Base-by-base conservation (phyloP, 1,140 invertebrate species). In the Papilio glaucus region DNA sequence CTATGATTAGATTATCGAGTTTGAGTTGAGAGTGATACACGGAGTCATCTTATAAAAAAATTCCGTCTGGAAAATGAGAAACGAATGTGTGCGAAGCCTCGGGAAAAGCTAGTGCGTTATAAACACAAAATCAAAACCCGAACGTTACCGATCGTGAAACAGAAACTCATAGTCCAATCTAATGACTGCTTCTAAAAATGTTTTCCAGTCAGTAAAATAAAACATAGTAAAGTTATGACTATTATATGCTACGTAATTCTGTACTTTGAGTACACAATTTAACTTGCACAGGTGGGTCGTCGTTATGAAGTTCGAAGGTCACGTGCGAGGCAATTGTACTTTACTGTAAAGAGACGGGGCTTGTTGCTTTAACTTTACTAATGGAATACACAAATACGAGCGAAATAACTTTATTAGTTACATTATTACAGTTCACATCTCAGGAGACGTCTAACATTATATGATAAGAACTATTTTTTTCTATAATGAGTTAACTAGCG, bases 371-470 rank as follows among this genome's bases (percentile, higher is more conserved):
- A 53, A 53, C 49, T 53, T 53, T 24, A 9, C 49, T 53, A 53
- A 53, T 53, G 49, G 49, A 53, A 53, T 53, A 53, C 12, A 53
- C 49, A 53, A 53, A 53, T 53, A 53, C 49, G 21, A 26, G 21
- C 9, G 49, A 53, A 53, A 53, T 53, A 53, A 53, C 49, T 53
- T 53, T 53, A 24, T 53, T 10, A 24, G 7, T 21, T 18, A 53
- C 49, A 53, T 53, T 53, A 53, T 24, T 8, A 15, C 7, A 21
- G 45, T 49, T 53, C 21, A 24, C 24, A 53, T 26, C 49, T 53
- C 49, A 24, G 1, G 24, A 18, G 49, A 53, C 49, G 4, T 21
- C 4, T 24, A 26, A 9, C 12, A 21, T 24, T 24, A n/a, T n/a
- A n/a, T n/a, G n/a, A n/a, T n/a, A n/a, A 49, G 6, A 53, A 15